Evolutionary conservation across 2,888 invertebrate genomes (phyloP), one percentile per base, ranked within the genome.

Genomic region (Ischnus inquisitorius): DNA sequence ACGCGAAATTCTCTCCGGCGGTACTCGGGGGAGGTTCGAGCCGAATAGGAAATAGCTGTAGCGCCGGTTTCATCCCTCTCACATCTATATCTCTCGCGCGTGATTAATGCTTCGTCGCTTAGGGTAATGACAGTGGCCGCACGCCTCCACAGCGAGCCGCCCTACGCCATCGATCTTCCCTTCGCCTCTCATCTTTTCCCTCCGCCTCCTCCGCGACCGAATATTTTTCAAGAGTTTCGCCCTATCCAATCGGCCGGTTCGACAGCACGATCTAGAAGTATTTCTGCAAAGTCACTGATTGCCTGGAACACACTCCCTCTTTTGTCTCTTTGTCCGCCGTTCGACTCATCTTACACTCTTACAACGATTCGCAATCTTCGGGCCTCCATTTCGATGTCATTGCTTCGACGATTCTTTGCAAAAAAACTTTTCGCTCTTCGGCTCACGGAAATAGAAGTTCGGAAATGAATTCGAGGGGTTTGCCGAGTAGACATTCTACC

Each of bases 231-330:
- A 54, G 51, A 72, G 60, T 60, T 54, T 25, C 65, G 14, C n/a
- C n/a, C 14, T 16, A 39, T n/a, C 25, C 5, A 22, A 54, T 54
- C 14, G 64, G n/a, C 10, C 8, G n/a, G 5, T 48, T 39, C 22
- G 34, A 25, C 43, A 46, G 16, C 12, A 1, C 19, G 68, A 1
- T 19, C 14, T 16, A 39, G 46, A 62, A 60, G 16, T 34, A 28
- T 79, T 76, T 62, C 14, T 51, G 51, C 82, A 69, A 54, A 10
- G 74, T 75, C 79, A 82, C 78, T 67, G 69, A 78, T 79, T 54
- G 67, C 74, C 51, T 34, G 19, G 34, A 69, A 28, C 16, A 14
- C 5, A 8, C 46, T 41, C 22, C 22, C 34, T 12, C 41, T 19
- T 65, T 51, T 19, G n/a, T 3, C 4, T 22, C n/a, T 51, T 41